Conservation (phyloP, 2,113 vertebrate species). For the Chinchilla lanigera region DNA sequence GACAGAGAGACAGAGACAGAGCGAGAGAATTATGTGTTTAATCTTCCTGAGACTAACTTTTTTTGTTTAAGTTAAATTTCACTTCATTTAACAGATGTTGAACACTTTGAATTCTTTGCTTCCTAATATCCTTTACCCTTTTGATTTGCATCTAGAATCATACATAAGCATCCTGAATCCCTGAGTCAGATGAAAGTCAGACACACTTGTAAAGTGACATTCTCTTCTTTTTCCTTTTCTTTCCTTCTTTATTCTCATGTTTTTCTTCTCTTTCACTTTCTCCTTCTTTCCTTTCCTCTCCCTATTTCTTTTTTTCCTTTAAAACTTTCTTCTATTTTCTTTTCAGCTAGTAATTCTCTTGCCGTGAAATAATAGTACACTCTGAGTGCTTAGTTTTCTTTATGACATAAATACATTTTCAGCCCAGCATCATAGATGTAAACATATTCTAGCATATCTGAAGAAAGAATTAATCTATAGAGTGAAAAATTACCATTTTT, state of each 20-base stretch:
- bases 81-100: background rate
- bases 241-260: background rate
- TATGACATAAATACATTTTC: background rate
- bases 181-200: background rate
- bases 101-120: background rate
- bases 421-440: background rate
- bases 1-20: too few relatives aligned
- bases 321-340: background rate
- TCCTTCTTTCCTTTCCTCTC: background rate
- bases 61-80: background rate
- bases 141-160: background rate
- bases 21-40: too few relatives aligned
- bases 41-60: background rate
- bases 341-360: background rate
- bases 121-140: background rate
- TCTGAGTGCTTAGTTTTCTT: background rate
- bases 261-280: background rate
- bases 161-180: background rate
- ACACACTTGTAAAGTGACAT: background rate
- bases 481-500: background rate
- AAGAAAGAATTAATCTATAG: slow-evolving; percentile 29
- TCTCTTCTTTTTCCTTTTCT: background rate
- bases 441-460: background rate
- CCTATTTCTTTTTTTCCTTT: background rate
- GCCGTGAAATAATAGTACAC: background rate